Conservation (phyloP, 2,888 invertebrate genomes). For the Cheilosia vernalis region DNA sequence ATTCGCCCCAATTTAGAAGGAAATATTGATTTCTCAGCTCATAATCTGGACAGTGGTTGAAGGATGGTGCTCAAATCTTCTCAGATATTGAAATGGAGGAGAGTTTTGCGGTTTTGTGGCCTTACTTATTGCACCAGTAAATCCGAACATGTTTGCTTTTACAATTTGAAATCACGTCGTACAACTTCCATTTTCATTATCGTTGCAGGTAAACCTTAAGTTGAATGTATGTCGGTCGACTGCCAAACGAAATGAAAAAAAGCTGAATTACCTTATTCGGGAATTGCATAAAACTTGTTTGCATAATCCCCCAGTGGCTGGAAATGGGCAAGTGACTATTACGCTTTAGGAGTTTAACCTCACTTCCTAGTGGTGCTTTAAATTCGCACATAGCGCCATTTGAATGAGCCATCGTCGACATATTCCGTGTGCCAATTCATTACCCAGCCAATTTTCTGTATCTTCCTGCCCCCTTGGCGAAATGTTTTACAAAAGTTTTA, state of each 20-base stretch:
- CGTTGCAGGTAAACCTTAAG: constrained; percentile 46
- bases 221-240: constrained; percentile 27
- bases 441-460: no score
- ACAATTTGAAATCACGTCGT: constrained; percentile 28
- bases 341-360: constrained; percentile 10
- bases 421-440: no score
- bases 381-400: not conserved
- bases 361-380: constrained; percentile 18
- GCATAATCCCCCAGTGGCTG: constrained; percentile 52
- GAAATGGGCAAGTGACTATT: constrained; percentile 45
- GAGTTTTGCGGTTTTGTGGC: constrained; percentile 51
- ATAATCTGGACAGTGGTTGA: constrained; percentile 56
- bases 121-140: constrained; percentile 37
- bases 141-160: constrained; percentile 42
- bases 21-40: constrained; percentile 63
- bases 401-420: not conserved
- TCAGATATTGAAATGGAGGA: constrained; percentile 50
- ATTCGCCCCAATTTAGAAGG: constrained; percentile 42
- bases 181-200: constrained; percentile 44
- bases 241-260: constrained; percentile 51
- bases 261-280: constrained; percentile 47
- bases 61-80: constrained; percentile 25
- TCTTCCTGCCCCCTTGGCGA: no score
- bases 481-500: no score
- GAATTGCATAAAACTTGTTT: constrained; percentile 47